Evolutionary conservation across 2,113 vertebrate genomes (phyloP), one percentile per base, ranked within the genome.

Genomic region (Chamaea fasciata): DNA sequence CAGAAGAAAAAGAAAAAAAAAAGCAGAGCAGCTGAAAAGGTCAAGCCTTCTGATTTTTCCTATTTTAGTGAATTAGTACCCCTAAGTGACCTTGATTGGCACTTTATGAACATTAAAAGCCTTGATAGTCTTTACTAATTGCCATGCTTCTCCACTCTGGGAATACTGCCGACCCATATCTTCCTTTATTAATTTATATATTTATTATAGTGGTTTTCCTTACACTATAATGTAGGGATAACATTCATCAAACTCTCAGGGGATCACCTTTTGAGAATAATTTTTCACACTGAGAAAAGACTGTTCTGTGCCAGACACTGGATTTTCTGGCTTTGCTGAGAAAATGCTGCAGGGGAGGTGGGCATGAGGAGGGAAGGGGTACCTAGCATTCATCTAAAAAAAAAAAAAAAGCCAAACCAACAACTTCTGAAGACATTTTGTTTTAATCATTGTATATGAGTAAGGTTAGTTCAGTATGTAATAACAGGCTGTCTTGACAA

Each of bases 401-500:
- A 63, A 78, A 12, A 12, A 49, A 24, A 83, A 50, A 89, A 69
- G 21, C 42, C 86, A 90, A 79, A 56, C 50, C 62, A 96, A 67
- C 53, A 87, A 24, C 52, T 79, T 76, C 46, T 63, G 69, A 87
- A 90, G 91, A 96, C 22, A 8, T 73, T 96, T 90, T 90, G 46
- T 93, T 95, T 93, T 92, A 89, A 86, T 74, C 30, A 24, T 57
- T 95, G 86, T 80, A 46, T 83, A 59, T 59, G 35, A 92, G 83
- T 26, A 27, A 78, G 95, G 86, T 89, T 94, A 80, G 86, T 67
- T 90, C 53, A 84, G 87, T 91, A 83, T 70, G 62, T 96, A 95
- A 96, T 96, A 97, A 89, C 65, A 79, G 94, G 87, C 96, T 97
- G 93, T 95, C 96, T 96, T 83, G 21, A 75, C 94, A 96, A 96